Percentiles rank a stretch among this genome's conserved stretches.
These are phyloP conservation scores for Drosophila ogumai DNA, from an alignment of 1,140 invertebrate species.

Conservation along the genomic window DNA sequence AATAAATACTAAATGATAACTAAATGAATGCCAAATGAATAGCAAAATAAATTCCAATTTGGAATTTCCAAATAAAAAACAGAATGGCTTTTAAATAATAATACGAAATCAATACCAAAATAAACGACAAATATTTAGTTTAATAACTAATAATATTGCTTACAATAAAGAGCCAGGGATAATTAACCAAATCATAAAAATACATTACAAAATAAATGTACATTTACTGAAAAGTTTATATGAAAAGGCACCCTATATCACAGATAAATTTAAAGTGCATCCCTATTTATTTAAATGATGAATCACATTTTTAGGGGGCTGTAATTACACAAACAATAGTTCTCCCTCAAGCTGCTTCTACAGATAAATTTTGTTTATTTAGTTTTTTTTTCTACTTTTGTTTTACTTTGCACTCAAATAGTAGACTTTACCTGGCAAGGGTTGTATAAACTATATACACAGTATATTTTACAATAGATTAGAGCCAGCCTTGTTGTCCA, in stretches of 20 bases:
- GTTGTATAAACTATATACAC: not conserved
- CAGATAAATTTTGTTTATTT: not conserved
- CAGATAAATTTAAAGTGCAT: no score
- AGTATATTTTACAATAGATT: not conserved
- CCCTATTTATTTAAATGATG: not conserved
- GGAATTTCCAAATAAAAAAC: no score
- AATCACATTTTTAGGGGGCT: not conserved
- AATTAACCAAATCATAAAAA: not conserved
- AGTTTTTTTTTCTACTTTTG: no score
- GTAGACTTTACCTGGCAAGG: conserved; percentile 3
- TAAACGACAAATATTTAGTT: not conserved
- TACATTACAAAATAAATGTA: not conserved
- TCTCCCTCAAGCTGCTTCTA: not conserved
- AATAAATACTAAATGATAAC: not conserved
- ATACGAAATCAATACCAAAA: no score
- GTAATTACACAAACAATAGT: not conserved
- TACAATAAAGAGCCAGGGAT: no score
- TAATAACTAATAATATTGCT: not conserved
- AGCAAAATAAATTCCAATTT: no score
- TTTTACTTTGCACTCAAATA: not conserved
- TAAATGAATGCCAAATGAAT: not conserved
- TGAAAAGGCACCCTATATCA: not conserved
- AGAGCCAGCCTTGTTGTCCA: conserved; percentile 18
- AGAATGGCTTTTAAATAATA: no score
- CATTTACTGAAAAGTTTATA: not conserved